Evolutionary conservation across 2,797 vertebrate species (phyloP), one percentile per base, ranked within the genome.

Genomic region (Enteromius afrohamiltoni): DNA sequence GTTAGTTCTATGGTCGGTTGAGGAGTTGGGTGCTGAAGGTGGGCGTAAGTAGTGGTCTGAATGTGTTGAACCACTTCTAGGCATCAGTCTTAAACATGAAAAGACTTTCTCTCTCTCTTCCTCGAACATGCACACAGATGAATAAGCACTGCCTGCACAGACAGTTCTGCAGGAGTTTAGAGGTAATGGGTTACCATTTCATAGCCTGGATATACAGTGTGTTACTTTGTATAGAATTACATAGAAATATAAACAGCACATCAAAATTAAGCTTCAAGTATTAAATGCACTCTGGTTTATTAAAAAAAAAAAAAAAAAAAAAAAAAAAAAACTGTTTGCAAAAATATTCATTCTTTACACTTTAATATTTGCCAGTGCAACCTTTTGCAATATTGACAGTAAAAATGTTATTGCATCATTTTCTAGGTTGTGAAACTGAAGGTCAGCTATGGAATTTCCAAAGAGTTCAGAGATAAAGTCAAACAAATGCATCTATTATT

Each of bases 51-150:
- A 62, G 77, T 82, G 80, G 84, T 70, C 82, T 76, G 78, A 76
- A 76, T 84, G 82, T 77, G 60, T 53, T 75, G 10, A 65, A 90
- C 91, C 89, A 79, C 84, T 83, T 62, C 70, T 85, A 89, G 89
- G 87, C 88, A 89, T 90, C 90, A 68, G 85, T 85, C 51, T 82
- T 81, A 77, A 85, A 86, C 62, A 45, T 58, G 83, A 79, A 86
- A 86, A 80, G 83, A 83, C 85, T 87, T 37, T 21, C 34, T 37
- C 75, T 80, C 68, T 84, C 87, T 81, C 79, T 80, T 77, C 83
- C 87, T 83, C 89, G 29, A 14, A 77, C 81, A 83, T 68, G 23
- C 34, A 68, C 62, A 77, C 42, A 67, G 45, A 82, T 34, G 40
- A 40, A 77, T 69, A 45, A 29, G 6, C 31, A 29, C 37, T 80